These are phyloP conservation scores for Gavia stellata DNA, from an alignment of 2,113 vertebrate genomes.

Conservation along the genomic window DNA sequence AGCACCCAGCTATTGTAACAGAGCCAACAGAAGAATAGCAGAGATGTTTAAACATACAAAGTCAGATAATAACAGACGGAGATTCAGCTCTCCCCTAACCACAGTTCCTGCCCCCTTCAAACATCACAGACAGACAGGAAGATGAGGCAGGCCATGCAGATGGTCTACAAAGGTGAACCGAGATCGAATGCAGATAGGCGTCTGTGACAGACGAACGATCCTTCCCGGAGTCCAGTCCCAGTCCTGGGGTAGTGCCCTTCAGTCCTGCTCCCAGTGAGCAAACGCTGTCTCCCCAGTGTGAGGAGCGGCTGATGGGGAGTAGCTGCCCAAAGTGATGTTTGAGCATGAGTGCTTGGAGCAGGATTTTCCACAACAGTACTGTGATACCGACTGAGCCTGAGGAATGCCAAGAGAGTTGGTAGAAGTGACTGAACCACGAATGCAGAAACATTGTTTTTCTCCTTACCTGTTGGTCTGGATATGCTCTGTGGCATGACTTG, in stretches of 20 bases:
- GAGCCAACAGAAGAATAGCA: background rate
- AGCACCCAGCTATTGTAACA: background rate
- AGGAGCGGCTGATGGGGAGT: background rate
- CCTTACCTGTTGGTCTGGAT: background rate
- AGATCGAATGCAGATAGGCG: background rate
- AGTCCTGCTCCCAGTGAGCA: background rate
- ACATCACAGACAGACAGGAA: background rate
- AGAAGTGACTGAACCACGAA: background rate
- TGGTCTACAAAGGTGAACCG: background rate
- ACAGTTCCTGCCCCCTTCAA: background rate
- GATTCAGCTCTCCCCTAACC: background rate
- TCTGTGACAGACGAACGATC: background rate
- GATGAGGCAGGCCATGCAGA: background rate
- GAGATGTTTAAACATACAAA: background rate
- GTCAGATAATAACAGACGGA: rapidly evolving
- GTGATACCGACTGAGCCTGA: background rate
- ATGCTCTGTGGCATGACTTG: background rate
- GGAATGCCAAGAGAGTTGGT: background rate
- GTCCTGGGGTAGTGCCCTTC: background rate
- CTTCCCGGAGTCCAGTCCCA: background rate
- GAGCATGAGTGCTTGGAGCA: background rate
- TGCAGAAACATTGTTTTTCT: background rate
- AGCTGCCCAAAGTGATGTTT: background rate
- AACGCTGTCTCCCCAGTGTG: background rate
- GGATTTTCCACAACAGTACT: background rate